Percentiles rank a stretch among this genome's conserved stretches.
Conservation (phyloP, 2,888 invertebrate genomes). For the Craniophora ligustri region DNA sequence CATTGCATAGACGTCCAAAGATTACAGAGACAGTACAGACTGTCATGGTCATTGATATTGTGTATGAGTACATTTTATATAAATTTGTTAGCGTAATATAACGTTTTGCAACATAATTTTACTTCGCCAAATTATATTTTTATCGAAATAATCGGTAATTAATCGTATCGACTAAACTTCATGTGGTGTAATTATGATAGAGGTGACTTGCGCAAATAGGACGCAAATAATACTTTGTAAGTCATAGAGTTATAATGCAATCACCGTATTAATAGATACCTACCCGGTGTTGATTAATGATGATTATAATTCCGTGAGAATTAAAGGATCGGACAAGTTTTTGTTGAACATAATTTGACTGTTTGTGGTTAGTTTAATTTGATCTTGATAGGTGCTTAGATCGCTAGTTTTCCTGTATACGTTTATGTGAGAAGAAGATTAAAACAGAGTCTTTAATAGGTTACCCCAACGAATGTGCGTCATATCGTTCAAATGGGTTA, state of each 20-base stretch:
- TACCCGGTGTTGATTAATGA: constrained; percentile 5
- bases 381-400: not conserved
- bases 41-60: constrained; percentile 5
- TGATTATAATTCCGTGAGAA: constrained; percentile 13
- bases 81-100: constrained; percentile 11
- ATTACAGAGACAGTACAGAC: constrained; percentile 36
- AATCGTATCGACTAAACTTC: constrained; percentile 34
- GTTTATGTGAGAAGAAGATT: no score
- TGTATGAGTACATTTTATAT: constrained; percentile 5
- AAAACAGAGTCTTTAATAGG: no score
- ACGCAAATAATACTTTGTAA: constrained; percentile 5
- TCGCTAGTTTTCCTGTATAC: not conserved
- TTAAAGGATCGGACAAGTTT: not conserved
- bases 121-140: constrained; percentile 16
- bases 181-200: constrained; percentile 21
- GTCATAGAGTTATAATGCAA: constrained; percentile 11
- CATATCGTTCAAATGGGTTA: no score
- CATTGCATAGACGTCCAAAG: constrained; percentile 20
- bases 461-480: no score
- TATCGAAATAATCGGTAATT: constrained; percentile 33
- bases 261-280: constrained; percentile 11
- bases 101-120: constrained; percentile 21
- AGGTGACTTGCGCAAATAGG: constrained; percentile 32
- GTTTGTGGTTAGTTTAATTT: not conserved
- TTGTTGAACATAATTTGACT: not conserved